These are phyloP conservation scores for Oncorhynchus gorbuscha DNA, from an alignment of 2,113 vertebrate species.

Conservation along the genomic window DNA sequence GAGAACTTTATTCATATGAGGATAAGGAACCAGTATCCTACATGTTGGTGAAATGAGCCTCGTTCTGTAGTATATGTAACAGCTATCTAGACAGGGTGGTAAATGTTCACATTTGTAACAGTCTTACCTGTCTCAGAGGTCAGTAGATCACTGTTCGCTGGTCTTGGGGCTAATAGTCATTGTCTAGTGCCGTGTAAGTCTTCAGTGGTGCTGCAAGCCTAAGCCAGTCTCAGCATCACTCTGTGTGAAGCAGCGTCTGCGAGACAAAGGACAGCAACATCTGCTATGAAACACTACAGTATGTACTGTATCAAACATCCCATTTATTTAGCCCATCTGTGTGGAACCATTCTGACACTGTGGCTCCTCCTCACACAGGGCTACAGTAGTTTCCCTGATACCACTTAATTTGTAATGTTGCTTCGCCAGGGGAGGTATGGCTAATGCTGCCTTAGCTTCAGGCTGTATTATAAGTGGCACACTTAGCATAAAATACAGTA, in stretches of 20 bases:
- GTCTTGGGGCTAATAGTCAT: background rate
- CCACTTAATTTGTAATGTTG: background rate
- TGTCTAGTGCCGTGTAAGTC: background rate
- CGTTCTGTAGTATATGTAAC: too few relatives aligned
- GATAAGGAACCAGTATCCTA: too few relatives aligned
- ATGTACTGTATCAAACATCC: background rate
- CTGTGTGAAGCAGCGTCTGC: background rate
- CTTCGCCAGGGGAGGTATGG: background rate
- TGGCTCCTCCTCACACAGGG: background rate
- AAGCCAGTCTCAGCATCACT: constrained; percentile 9
- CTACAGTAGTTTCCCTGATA: constrained; percentile 36
- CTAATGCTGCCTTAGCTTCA: background rate
- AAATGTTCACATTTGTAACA: background rate
- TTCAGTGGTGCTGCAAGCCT: constrained; percentile 16
- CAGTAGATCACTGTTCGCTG: background rate
- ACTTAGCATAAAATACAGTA: background rate
- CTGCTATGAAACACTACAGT: background rate
- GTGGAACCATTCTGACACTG: background rate
- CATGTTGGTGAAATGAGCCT: too few relatives aligned
- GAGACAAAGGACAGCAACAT: background rate
- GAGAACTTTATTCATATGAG: too few relatives aligned
- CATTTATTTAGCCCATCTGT: too few relatives aligned
- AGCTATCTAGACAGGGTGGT: too few relatives aligned
- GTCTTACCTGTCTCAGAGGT: constrained; percentile 44
- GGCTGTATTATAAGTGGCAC: background rate